Evolutionary conservation across 2,113 vertebrate genomes (phyloP), one percentile per base, ranked within the genome.

Genomic region (Lasiurus borealis): DNA sequence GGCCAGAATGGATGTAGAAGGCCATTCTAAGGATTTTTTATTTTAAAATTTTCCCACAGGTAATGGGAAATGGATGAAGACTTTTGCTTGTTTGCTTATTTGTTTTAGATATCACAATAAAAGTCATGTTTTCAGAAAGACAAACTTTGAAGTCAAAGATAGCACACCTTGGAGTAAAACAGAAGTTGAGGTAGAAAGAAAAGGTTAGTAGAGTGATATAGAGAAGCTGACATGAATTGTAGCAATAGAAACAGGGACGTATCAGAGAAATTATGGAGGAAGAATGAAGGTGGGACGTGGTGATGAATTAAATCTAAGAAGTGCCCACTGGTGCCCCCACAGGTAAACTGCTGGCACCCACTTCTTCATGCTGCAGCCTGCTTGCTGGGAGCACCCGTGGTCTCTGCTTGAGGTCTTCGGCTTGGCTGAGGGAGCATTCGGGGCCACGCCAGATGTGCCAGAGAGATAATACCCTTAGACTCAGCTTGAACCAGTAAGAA

Each of bases 11-110:
- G 44, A 83, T 83, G 18, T 64, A 57, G 15, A 83, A 80, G 80
- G 11, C 36, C 29, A 68, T 8, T 59, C 36, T 31, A 73, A 90
- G 9, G 15, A 89, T 40, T 91, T 91, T 92, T 76, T 76, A n/a
- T 85, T 91, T 95, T 85, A 34, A 96, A 46, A 44, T 85, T 68
- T 81, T 77, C 82, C 21, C 76, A 68, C 0, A 72, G 36, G 46
- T 80, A 72, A 50, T 34, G 54, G 85, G 52, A 88, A 90, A 81
- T 84, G 23, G 2, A 23, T 50, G 27, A 92, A 83, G 62, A 75
- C 64, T 90, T 86, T 91, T 92, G 71, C 23, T 59, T 66, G 29
- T 11, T 93, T 91, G 19, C n/a, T n/a, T 69, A 11, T 78, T 50
- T 89, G 73, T 54, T 93, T 94, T 80, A 48, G 59, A 46, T 36